Base-by-base conservation (phyloP, 2,888 invertebrate genomes). In the Enchytraeus crypticus region DNA sequence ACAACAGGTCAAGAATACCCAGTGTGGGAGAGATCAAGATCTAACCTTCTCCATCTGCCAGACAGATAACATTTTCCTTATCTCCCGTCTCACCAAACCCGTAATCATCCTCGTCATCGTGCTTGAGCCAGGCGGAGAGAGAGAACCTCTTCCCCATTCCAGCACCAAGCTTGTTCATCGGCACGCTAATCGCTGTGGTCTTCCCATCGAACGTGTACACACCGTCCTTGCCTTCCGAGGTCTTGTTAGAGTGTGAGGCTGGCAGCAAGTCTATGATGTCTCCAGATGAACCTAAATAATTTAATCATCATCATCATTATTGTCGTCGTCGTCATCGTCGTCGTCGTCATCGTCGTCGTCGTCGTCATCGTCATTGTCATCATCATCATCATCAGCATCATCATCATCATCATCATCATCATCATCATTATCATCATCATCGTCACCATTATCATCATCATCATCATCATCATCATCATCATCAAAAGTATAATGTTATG, bases 171-270 rank as follows among this genome's bases (percentile, higher is more conserved):
- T 69, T 70, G 5, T 67, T 69, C 26, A 67, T 67, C 3, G 77
- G 76, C 1, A 78, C 72, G 59, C 73, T 85, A 0, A 89, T 88
- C 0, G 93, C 92, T 0, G 90, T 89, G 59, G 86, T 88, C 47
- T 85, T 84, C n/a, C 97, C 97, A 80, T 97, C 95, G 80, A 97
- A 97, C 75, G 90, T 89, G 80, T 92, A 95, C 81, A 95, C 89
- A 73, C 92, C 90, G 68, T 92, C 92, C 70, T 87, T 89, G 74
- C 89, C 88, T 71, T 89, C 89, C n/a, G 87, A 88, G 69, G 87
- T 88, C 11, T 27, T 11, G 8, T 53, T 8, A 18, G 27, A 8
- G 4, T 51, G 32, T 1, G 29, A 5, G 30, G 14, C 53, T 11
- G 32, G 29, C 8, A 30, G 29, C 23, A 92, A 83, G 75, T 92